These are phyloP conservation scores for Macquaria ambigua DNA, from an alignment of 2,113 vertebrate species.

Conservation along the genomic window DNA sequence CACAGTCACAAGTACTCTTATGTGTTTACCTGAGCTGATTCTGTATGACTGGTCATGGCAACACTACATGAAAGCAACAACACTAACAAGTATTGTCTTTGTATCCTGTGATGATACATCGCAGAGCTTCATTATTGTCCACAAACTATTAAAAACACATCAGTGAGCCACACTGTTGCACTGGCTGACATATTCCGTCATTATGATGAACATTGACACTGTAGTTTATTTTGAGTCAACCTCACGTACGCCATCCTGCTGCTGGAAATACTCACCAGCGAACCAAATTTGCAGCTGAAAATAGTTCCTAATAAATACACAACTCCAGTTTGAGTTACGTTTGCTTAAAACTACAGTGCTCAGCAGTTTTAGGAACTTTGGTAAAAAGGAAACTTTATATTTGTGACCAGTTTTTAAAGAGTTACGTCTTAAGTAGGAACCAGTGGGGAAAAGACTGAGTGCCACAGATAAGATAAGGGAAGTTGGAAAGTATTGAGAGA, in stretches of 20 bases:
- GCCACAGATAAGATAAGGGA: conserved; percentile 36
- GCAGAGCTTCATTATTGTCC: background rate
- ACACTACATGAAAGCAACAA: background rate
- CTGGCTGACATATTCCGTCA: background rate
- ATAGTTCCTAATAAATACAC: background rate
- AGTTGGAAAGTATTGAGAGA: conserved; percentile 58
- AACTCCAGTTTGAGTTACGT: background rate
- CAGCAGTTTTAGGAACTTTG: conserved; percentile 6
- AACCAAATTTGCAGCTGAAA: background rate
- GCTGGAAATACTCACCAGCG: background rate
- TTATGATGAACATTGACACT: background rate
- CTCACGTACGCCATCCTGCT: background rate
- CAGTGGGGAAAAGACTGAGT: background rate
- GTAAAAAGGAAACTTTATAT: conserved; percentile 4
- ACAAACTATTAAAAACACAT: background rate
- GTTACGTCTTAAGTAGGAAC: conserved; percentile 28
- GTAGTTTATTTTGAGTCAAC: background rate
- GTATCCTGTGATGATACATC: background rate
- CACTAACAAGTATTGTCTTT: background rate
- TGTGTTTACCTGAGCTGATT: background rate
- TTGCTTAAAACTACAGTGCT: background rate
- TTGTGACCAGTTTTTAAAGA: background rate
- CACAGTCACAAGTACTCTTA: background rate
- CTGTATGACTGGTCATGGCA: background rate
- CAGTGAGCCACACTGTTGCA: background rate